Percentiles rank a stretch among this genome's conserved stretches.
Evolutionary conservation across 2,113 vertebrate genomes (phyloP).

Genomic region (Myrmecobius fasciatus): DNA sequence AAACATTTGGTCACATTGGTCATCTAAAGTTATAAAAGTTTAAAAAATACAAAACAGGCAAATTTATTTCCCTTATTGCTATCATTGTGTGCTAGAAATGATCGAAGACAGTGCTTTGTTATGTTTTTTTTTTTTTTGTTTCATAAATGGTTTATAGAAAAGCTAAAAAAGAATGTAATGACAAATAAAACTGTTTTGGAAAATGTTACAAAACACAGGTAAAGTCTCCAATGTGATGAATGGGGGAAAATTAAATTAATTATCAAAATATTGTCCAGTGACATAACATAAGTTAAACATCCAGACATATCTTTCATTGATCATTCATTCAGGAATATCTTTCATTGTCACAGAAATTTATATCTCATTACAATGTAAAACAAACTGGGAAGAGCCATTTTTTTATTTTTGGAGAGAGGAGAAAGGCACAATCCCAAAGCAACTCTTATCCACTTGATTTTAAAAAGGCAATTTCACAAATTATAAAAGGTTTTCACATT

Average conservation of each 20-base stretch:
- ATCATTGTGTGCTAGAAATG: constrained; percentile 22
- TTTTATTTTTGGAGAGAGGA: not conserved
- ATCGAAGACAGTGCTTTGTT: not conserved
- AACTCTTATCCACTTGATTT: constrained; percentile 59
- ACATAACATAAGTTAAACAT: not conserved
- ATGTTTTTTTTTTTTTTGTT: not conserved
- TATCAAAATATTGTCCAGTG: not conserved
- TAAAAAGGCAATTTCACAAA: constrained; percentile 65
- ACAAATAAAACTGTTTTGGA: not conserved
- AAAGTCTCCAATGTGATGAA: constrained; percentile 30
- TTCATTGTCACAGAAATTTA: constrained; percentile 39
- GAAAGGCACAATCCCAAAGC: not conserved
- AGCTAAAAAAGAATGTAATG: constrained; percentile 1
- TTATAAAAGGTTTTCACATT: constrained; percentile 64
- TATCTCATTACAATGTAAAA: constrained; percentile 9
- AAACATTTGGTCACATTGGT: not conserved
- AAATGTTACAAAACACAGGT: not conserved
- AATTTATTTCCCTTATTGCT: not conserved
- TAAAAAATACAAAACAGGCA: not conserved
- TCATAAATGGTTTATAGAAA: not conserved
- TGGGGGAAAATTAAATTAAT: constrained; percentile 3
- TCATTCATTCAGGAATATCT: not conserved
- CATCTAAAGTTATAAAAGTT: not conserved
- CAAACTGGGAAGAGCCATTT: not conserved
- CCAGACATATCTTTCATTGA: not conserved